Evolutionary conservation across 2,888 invertebrate genomes (phyloP).

Genomic region (Drosophila formosana): DNA sequence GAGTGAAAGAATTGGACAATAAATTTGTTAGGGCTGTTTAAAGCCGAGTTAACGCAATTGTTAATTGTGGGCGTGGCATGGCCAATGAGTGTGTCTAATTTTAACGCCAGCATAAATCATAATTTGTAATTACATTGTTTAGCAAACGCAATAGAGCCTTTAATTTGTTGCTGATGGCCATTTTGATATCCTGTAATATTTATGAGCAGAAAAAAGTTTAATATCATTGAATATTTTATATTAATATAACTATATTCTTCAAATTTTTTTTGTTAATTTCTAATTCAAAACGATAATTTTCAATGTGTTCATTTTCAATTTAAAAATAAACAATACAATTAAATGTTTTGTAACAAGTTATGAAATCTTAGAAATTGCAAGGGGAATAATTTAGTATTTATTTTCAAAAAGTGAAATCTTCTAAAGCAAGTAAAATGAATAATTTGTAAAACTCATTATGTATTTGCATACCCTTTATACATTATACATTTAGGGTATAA

Average conservation of each 20-base stretch:
- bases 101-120: constrained; percentile 58
- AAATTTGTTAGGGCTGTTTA: constrained; percentile 33
- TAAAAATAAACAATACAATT: too few species aligned
- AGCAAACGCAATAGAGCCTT: constrained; percentile 10
- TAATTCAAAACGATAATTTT: too few species aligned
- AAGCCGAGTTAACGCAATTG: constrained; percentile 34
- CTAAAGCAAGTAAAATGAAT: too few species aligned
- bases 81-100: constrained; percentile 27
- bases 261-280: too few species aligned
- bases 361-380: too few species aligned
- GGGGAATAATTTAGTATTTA: too few species aligned
- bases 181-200: constrained; percentile 20
- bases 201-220: neutral
- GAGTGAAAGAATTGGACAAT: constrained; percentile 49
- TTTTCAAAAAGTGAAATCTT: too few species aligned
- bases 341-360: too few species aligned
- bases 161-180: neutral
- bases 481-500: constrained; percentile 7
- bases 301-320: too few species aligned
- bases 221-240: too few species aligned
- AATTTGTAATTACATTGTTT: constrained; percentile 64
- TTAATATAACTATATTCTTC: too few species aligned
- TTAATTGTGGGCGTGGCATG: constrained; percentile 39
- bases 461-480: neutral
- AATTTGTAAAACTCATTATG: too few species aligned